Conservation (phyloP, 1,140 invertebrate genomes). For the Pseudachorutes palmiensis region DNA sequence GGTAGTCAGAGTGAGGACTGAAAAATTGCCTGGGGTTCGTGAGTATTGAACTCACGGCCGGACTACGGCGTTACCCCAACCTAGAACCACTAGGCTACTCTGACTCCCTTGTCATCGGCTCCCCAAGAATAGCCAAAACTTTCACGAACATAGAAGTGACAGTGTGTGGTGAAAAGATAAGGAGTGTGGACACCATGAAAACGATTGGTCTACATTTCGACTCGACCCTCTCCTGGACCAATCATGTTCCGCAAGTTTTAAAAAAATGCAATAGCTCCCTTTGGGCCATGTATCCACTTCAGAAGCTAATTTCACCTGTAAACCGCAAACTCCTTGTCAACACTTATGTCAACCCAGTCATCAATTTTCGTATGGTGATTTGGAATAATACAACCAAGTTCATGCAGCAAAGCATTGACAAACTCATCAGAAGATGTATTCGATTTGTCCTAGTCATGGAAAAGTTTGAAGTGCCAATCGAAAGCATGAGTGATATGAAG, state of each 20-base stretch:
- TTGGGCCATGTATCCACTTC: conserved; percentile 3
- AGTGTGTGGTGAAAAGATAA: background rate
- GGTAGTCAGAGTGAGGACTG: no score
- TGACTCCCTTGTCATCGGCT: no score
- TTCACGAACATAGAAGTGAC: background rate
- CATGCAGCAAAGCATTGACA: background rate
- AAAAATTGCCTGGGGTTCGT: no score
- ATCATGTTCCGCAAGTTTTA: background rate
- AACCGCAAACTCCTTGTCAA: conserved; percentile 2
- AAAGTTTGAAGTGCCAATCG: no score
- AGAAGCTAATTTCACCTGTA: background rate
- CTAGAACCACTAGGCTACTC: no score
- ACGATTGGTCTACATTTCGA: conserved; percentile 12
- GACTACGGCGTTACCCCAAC: no score
- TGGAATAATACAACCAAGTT: background rate
- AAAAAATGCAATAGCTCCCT: conserved; percentile 15
- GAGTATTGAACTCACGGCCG: no score
- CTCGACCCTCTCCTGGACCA: background rate
- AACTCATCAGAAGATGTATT: background rate
- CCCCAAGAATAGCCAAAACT: background rate
- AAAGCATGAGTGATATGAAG: no score
- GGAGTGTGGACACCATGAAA: background rate
- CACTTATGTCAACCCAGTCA: background rate
- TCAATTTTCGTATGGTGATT: background rate
- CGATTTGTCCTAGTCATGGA: background rate